phyloP scores from a whole-genome alignment of 2,797 vertebrate species.

The Bryconaethiops microstoma region DNA sequence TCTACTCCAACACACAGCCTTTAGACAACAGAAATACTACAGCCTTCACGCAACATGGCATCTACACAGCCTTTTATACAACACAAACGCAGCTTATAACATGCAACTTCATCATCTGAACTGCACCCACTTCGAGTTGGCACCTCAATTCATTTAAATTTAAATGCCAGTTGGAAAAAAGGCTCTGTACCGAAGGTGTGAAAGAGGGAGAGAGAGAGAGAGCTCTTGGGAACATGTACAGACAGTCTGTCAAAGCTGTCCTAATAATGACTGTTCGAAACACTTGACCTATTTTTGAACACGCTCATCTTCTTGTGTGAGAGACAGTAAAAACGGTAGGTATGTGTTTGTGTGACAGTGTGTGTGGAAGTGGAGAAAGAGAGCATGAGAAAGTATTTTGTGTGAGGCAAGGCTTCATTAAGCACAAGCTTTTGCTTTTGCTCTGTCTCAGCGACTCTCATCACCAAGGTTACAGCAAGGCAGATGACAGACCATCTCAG shows the following conservation, averaged over 20 bases:
- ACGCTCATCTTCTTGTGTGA: slow-evolving; percentile 17
- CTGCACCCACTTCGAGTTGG: background rate
- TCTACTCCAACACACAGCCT: background rate
- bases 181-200: background rate
- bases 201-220: background rate
- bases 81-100: background rate
- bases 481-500: slow-evolving; percentile 38
- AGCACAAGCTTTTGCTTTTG: background rate
- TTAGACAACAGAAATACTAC: background rate
- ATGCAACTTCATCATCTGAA: background rate
- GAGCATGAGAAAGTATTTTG: background rate
- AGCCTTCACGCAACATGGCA: background rate
- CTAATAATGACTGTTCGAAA: background rate
- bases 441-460: slow-evolving; percentile 28
- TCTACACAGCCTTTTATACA: background rate
- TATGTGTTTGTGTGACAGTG: slow-evolving; percentile 5
- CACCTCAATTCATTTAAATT: background rate
- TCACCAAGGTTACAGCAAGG: slow-evolving; percentile 27
- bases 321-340: background rate
- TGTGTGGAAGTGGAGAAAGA: background rate
- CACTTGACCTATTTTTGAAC: slow-evolving; percentile 33
- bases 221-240: background rate
- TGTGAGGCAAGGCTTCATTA: background rate
- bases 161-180: background rate
- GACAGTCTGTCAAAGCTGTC: slow-evolving; percentile 7